Conservation (phyloP, 2,797 vertebrate genomes). For the Erpetoichthys calabaricus region DNA sequence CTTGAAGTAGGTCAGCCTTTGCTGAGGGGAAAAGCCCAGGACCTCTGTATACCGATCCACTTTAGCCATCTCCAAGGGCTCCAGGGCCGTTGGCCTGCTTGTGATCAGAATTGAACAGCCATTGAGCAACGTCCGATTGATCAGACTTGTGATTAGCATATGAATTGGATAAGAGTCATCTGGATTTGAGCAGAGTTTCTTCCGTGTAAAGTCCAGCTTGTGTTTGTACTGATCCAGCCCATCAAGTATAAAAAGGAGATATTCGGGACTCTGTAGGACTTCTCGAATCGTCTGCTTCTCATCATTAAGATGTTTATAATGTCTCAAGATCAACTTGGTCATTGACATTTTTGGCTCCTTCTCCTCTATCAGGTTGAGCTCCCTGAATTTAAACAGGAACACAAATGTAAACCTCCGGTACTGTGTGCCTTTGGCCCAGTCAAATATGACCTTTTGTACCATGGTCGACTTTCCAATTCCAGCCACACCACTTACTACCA, state of each 20-base stretch:
- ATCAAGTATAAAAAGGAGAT: constrained; percentile 49
- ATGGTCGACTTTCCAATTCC: constrained; percentile 52
- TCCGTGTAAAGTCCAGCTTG: constrained; percentile 22
- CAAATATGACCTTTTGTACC: constrained; percentile 40
- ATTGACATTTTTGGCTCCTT: constrained; percentile 23
- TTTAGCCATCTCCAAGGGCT: neutral
- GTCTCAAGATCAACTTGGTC: constrained; percentile 26
- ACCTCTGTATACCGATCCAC: constrained; percentile 24
- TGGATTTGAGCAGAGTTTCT: constrained; percentile 21
- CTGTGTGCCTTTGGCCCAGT: constrained; percentile 36
- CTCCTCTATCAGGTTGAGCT: constrained; percentile 20
- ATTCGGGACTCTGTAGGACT: constrained; percentile 28
- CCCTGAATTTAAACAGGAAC: constrained; percentile 34
- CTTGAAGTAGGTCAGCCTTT: constrained; percentile 36
- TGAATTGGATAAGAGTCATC: constrained; percentile 16
- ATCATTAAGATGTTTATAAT: constrained; percentile 16
- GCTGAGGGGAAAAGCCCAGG: constrained; percentile 43
- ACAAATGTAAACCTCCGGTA: constrained; percentile 37
- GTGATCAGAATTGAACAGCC: constrained; percentile 40
- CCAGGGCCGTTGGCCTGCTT: constrained; percentile 17
- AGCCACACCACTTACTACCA: constrained; percentile 37
- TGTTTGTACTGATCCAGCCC: constrained; percentile 34
- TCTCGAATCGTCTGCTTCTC: constrained; percentile 10
- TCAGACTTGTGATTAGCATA: constrained; percentile 39
- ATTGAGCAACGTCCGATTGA: constrained; percentile 38